Evolutionary conservation across 1,140 invertebrate species (phyloP), one percentile per base, ranked within the genome.

Genomic region (Aphelinus atriplicis): DNA sequence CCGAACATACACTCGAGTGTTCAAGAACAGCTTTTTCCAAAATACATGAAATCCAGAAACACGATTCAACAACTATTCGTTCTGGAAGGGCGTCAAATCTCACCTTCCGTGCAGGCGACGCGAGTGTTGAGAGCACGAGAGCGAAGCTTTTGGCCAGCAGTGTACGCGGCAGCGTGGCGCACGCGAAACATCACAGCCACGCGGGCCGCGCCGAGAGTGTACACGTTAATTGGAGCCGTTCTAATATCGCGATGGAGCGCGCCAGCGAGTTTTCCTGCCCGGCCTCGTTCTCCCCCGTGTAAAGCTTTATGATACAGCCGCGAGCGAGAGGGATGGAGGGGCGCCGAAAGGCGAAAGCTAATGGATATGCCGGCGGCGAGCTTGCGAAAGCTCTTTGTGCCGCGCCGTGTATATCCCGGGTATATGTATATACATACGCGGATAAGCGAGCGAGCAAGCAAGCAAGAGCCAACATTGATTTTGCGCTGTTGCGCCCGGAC

Each of bases 391-490:
- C 60, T 65, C 62, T 65, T 72, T 71, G 61, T 64, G 60, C 46
- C 61, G 70, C 57, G 47, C 60, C 26, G 26, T 26, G 26, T 26
- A 26, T 26, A 26, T 26, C 26, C 26, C 26, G 26, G 26, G 26
- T 26, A 26, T 26, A 26, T 26, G 26, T 26, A 26, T 26, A 26
- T 26, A 26, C 26, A 26, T 26, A 26, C 26, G 26, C 26, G 26
- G 26, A 26, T 26, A 26, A 26, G 26, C 26, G 26, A 26, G 26
- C 26, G 26, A 26, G 26, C 26, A 26, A 26, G 26, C 9, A 50
- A 61, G 67, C 47, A 53, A 53, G 10, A 3, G 55, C 62, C 53
- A 72, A 72, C 62, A 72, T 72, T 72, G 62, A 72, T 72, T 72
- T 72, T 72, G 55, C 53, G 2, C 70, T 62, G 42, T 57, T 2